Evolutionary conservation across 2,113 vertebrate genomes (phyloP), one percentile per base, ranked within the genome.

Genomic region (Sapajus apella): DNA sequence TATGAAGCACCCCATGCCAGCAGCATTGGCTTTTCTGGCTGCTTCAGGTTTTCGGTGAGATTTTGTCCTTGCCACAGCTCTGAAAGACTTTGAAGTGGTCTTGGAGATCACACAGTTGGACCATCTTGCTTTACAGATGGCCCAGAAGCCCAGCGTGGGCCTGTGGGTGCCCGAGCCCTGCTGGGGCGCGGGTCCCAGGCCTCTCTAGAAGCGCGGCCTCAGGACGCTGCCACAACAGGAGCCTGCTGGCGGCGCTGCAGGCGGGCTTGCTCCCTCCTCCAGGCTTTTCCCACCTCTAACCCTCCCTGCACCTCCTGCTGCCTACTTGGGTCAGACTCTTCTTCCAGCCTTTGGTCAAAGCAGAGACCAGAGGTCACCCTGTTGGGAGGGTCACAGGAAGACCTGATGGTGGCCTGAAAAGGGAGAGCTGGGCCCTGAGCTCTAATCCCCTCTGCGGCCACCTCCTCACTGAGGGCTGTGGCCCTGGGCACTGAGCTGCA

Each of bases 341-440:
- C 84, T 37, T 80, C 21, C 35, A n/a, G 66, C 30, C 73, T 90
- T 68, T 47, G 21, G 58, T 45, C 81, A 50, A 64, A 90, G 82
- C 18, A 17, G 32, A 93, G 58, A 35, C 40, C 40, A 35, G 76
- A n/a, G 72, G 40, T 32, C 20, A 4, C 13, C 30, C 27, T 45
- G 6, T 40, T 27, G 55, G 58, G 58, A 18, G 64, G 37, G 25
- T 52, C 52, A 9, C 10, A 8, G 40, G 84, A 47, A 72, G 55
- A 58, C 52, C 25, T 20, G n/a, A 45, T 21, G 35, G 52, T 55
- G 52, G 77, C 18, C 55, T 35, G 40, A 91, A 43, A 76, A 61
- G 27, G 27, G 40, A 70, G 8, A 40, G 16, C 30, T 5, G 80
- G 77, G 81, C 84, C 87, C 45, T 32, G 43, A 0, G 1, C 35